A percentile compares a stretch with the other conserved stretches of the same genome.
Conservation (phyloP, 92 coral and sea anemone genomes). For the Porites rus region DNA sequence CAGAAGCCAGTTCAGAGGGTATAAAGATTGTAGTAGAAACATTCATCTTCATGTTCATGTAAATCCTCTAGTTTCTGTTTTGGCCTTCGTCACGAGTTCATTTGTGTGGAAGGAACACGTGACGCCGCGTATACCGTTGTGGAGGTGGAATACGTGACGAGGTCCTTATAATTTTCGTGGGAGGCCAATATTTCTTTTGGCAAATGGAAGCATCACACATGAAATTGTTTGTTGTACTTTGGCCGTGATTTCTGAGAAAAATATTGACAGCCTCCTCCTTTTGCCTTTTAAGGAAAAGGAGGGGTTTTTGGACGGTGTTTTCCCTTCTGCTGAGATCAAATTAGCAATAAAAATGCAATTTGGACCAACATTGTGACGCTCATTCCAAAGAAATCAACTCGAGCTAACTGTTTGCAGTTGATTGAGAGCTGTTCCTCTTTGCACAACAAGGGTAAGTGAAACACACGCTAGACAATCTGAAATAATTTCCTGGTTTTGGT, state of each 20-base stretch:
- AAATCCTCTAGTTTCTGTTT: not conserved
- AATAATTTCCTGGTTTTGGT: not conserved
- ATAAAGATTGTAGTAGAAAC: not conserved
- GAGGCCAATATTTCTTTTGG: conserved; percentile 2
- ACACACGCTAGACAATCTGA: not conserved
- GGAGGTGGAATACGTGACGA: conserved; percentile 14
- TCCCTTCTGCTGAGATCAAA: conserved; percentile 1
- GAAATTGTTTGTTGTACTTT: conserved; percentile 9
- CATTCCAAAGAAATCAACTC: conserved; percentile 4
- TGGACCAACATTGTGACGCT: conserved; percentile 17
- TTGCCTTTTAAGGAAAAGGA: not conserved
- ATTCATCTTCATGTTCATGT: conserved; percentile 6
- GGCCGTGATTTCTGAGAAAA: conserved; percentile 8
- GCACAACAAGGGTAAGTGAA: conserved; percentile 12
- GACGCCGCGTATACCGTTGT: not conserved
- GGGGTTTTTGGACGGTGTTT: not conserved
- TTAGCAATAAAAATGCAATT: conserved; percentile 9
- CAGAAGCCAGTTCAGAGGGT: conserved; percentile 1
- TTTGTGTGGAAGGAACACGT: conserved; percentile 12
- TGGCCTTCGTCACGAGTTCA: not conserved
- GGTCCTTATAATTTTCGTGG: not conserved
- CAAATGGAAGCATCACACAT: conserved; percentile 16
- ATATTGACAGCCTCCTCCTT: not conserved
- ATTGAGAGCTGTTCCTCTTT: conserved; percentile 2
- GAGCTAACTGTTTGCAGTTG: conserved; percentile 9